Evolutionary conservation across 1,140 invertebrate species (phyloP), one percentile per base, ranked within the genome.

Genomic region (Augochlora pura): DNA sequence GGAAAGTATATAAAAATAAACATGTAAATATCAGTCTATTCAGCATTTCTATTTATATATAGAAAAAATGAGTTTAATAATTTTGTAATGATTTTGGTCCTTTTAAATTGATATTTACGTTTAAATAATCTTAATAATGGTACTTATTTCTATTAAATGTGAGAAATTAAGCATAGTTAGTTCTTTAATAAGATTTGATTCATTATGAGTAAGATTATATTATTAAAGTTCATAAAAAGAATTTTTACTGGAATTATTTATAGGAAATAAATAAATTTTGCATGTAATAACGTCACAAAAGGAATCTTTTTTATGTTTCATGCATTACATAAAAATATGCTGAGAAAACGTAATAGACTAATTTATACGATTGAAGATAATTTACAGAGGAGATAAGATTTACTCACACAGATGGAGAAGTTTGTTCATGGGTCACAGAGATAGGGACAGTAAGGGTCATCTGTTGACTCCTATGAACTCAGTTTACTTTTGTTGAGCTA

Each of bases 371-470:
- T 86, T 88, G 84, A 85, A 87, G 88, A 89, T 90, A 88, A 89
- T 87, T 72, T 85, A 82, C 60, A 63, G 78, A 88, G 84, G 81
- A 87, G 82, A 88, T 86, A 87, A 88, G 86, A 87, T 73, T 72
- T 81, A 87, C 85, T 69, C 80, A 87, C 81, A 88, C 77, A 73
- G 73, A 75, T 83, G 66, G 76, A 81, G 74, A 82, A 72, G 32
- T 54, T 72, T 83, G 85, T 83, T 85, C 85, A 80, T 88, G 84
- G 88, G 87, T 89, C 84, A 89, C 67, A 74, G 62, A 85, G 89
- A 90, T 91, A 91, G 84, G 80, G 84, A 85, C 75, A 83, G 80
- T 83, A 84, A 87, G 85, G 90, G 91, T 92, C 90, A 91, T 91
- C 90, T 86, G 83, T 88, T 86, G 88, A 90, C 88, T 91, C 88